phyloP scores from a whole-genome alignment of 2,888 invertebrate genomes.

The Apotomis turbidana region DNA sequence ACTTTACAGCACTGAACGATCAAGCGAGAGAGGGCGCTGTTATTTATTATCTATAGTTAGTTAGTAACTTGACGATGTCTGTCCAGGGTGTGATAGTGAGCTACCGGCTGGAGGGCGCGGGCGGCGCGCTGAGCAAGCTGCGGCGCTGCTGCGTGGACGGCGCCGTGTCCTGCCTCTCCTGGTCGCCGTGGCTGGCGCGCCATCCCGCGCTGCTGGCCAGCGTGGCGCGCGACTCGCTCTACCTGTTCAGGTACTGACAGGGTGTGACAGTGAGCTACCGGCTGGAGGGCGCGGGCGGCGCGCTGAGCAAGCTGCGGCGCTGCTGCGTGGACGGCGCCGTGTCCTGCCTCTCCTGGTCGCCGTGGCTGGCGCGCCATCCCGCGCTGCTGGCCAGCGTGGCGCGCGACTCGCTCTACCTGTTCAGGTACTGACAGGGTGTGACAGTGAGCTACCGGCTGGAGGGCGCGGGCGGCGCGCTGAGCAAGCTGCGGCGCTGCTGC shows the following conservation, averaged over 20 bases:
- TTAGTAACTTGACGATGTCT: too few relatives aligned
- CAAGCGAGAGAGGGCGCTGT: too few relatives aligned
- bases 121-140: slow-evolving; percentile 71
- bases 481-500: slow-evolving; percentile 86
- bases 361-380: slow-evolving; percentile 93
- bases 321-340: slow-evolving; percentile 83
- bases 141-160: slow-evolving; percentile 86
- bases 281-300: too few relatives aligned
- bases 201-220: slow-evolving; percentile 92
- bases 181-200: slow-evolving; percentile 92
- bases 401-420: slow-evolving; percentile 89
- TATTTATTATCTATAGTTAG: too few relatives aligned
- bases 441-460: slow-evolving; percentile 89
- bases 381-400: slow-evolving; percentile 91
- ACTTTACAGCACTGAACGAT: too few relatives aligned
- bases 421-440: slow-evolving; percentile 64
- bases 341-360: slow-evolving; percentile 89
- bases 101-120: too few relatives aligned
- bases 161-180: slow-evolving; percentile 85
- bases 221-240: slow-evolving; percentile 89
- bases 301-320: slow-evolving; percentile 83
- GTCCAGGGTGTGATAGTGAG: too few relatives aligned
- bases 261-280: too few relatives aligned
- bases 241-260: slow-evolving; percentile 81
- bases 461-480: slow-evolving; percentile 86